phyloP scores from a whole-genome alignment of 2,797 vertebrate species.

The Amniataba percoides region DNA sequence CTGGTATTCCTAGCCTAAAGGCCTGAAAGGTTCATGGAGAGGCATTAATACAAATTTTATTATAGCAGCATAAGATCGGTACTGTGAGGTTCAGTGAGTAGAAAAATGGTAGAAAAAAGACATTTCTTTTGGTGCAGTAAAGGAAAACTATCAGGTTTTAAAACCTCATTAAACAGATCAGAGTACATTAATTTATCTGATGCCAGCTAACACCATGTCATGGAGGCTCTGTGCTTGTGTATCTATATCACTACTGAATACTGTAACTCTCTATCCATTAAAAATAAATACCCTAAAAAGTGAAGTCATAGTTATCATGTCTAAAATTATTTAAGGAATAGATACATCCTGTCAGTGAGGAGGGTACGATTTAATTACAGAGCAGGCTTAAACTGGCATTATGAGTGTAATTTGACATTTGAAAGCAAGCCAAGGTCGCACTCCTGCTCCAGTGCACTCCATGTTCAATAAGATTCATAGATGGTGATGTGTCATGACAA shows the following conservation, averaged over 20 bases:
- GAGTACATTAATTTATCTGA: not conserved
- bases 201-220: too few relatives aligned
- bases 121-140: not conserved
- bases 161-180: not conserved
- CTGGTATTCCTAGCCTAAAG: slow-evolving; percentile 48
- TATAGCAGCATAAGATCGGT: slow-evolving; percentile 8
- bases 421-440: slow-evolving; percentile 14
- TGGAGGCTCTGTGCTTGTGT: not conserved
- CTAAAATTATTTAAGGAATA: not conserved
- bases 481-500: slow-evolving; percentile 22
- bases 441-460: slow-evolving; percentile 28
- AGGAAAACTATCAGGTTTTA: not conserved
- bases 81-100: not conserved
- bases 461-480: slow-evolving; percentile 1
- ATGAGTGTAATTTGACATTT: slow-evolving; percentile 40
- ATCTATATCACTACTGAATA: not conserved
- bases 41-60: slow-evolving; percentile 10
- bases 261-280: not conserved
- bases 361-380: slow-evolving; percentile 32
- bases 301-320: not conserved
- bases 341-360: slow-evolving; percentile 9
- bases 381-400: slow-evolving; percentile 47
- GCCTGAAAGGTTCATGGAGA: slow-evolving; percentile 30
- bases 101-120: not conserved
- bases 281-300: not conserved